These are phyloP conservation scores for Syngnathus rostellatus DNA, from an alignment of 2,797 vertebrate genomes.

Conservation along the genomic window DNA sequence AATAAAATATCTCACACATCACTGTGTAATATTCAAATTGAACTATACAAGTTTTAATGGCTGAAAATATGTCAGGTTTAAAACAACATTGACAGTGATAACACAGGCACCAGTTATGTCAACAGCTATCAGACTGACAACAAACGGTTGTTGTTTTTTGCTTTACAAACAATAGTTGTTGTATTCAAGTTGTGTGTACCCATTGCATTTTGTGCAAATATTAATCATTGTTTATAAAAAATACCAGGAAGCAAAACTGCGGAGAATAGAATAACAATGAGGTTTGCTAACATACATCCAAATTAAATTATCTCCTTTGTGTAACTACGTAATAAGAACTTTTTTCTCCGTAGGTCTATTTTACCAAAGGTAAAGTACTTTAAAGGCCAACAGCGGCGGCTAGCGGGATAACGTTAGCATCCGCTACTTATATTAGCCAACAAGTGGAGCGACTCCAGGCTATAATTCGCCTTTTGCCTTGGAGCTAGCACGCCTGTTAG, in stretches of 20 bases:
- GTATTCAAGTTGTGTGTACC: neutral
- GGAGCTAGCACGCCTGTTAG: slow-evolving; percentile 36
- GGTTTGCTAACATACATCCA: neutral
- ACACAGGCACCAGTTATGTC: neutral
- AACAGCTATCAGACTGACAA: neutral
- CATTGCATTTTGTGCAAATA: neutral
- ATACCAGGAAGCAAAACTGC: neutral
- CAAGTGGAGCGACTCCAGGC: neutral
- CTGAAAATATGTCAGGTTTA: too few relatives aligned
- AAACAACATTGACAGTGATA: neutral
- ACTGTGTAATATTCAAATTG: too few relatives aligned
- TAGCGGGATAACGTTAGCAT: slow-evolving; percentile 5
- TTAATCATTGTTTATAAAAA: neutral
- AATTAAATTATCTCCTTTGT: neutral
- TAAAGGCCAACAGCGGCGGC: slow-evolving; percentile 10
- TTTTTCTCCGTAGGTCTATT: neutral
- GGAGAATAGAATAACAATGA: neutral
- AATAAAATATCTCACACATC: too few relatives aligned
- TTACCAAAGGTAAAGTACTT: neutral
- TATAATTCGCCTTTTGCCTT: neutral
- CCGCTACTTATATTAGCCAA: neutral
- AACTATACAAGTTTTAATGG: too few relatives aligned
- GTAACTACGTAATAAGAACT: neutral
- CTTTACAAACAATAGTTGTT: neutral
- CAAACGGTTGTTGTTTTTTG: too few relatives aligned